Conservation (phyloP, 2,113 vertebrate genomes). For the Urocolius indicus region DNA sequence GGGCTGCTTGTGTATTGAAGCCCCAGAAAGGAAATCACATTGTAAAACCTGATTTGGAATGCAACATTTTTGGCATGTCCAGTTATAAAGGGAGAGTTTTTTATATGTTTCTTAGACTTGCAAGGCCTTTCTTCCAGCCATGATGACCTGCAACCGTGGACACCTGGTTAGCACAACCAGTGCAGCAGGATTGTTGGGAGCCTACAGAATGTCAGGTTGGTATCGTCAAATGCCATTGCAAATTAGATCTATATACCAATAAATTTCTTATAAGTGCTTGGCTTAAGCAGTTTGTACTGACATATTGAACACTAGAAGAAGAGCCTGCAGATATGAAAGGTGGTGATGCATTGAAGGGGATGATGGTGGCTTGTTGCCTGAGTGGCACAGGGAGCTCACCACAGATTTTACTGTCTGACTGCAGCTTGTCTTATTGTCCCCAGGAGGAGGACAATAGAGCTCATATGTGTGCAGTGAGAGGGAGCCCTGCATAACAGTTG, state of each 20-base stretch:
- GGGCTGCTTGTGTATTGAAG: not conserved
- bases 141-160: conserved; percentile 86
- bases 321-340: not conserved
- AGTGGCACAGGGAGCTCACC: not conserved
- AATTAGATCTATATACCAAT: not conserved
- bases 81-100: not conserved
- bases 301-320: not conserved
- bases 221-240: not conserved
- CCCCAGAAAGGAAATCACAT: not conserved
- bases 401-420: not conserved
- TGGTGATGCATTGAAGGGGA: not conserved
- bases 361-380: not conserved
- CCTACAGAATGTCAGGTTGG: conserved; percentile 82
- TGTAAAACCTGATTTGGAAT: not conserved
- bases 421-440: not conserved
- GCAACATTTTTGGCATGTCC: not conserved
- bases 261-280: not conserved
- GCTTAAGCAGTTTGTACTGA: not conserved
- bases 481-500: not conserved
- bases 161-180: conserved; percentile 87
- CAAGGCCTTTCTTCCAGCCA: conserved; percentile 92
- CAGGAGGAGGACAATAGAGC: not conserved
- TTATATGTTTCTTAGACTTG: conserved; percentile 79
- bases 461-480: fast-evolving
- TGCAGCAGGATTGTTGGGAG: conserved; percentile 78